Conservation (phyloP, 2,888 invertebrate genomes). For the Scelioninae gen. 1 region DNA sequence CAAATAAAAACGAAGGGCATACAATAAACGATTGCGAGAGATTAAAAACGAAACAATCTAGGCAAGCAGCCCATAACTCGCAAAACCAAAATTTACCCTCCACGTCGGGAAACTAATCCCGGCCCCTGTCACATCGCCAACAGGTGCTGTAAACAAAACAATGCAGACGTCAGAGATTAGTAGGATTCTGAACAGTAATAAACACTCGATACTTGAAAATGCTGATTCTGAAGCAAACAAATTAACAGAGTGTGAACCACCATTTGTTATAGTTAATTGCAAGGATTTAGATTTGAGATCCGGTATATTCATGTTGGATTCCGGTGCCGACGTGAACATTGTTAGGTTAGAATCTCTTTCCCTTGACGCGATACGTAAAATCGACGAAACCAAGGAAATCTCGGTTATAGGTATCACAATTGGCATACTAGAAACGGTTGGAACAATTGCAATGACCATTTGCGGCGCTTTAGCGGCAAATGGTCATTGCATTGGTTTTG, state of each 20-base stretch:
- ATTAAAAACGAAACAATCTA: background rate
- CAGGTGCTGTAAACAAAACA: constrained; percentile 15
- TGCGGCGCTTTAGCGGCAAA: background rate
- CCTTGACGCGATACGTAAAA: background rate
- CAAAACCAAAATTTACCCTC: background rate
- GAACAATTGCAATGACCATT: background rate
- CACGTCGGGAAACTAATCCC: constrained; percentile 27
- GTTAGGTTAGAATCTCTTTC: constrained; percentile 10
- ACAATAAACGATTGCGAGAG: constrained; percentile 12
- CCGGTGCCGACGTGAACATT: constrained; percentile 20
- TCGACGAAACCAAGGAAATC: background rate
- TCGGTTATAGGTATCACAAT: background rate
- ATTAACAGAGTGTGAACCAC: background rate
- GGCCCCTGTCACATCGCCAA: constrained; percentile 18
- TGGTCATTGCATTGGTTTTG: too few species aligned
- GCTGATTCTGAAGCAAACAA: background rate
- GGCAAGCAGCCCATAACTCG: constrained; percentile 1
- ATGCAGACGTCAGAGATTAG: background rate
- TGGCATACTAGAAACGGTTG: background rate
- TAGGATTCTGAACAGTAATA: background rate
- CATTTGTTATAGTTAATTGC: background rate
- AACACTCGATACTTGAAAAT: background rate
- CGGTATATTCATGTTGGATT: constrained; percentile 19
- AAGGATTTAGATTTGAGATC: background rate
- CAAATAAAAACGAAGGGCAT: background rate